Conservation (phyloP, 2,113 vertebrate genomes). For the Brachionichthys hirsutus region DNA sequence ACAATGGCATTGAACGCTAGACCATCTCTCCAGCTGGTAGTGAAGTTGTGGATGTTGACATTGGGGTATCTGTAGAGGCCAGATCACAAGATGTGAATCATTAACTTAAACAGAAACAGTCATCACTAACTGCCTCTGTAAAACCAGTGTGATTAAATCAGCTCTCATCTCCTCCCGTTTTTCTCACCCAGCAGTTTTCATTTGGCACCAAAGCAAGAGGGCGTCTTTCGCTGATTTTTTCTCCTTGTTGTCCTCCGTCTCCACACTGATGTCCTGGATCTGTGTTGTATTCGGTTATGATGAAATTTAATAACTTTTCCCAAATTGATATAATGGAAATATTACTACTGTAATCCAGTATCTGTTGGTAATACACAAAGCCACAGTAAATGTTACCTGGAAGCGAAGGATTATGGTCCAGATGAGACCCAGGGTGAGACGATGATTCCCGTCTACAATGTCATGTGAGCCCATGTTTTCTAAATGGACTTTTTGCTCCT, state of each 20-base stretch:
- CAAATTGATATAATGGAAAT: not conserved
- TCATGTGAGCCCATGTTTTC: constrained; percentile 96
- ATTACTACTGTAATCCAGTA: not conserved
- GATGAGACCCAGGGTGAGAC: constrained; percentile 90
- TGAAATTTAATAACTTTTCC: not conserved
- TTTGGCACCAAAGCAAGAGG: constrained; percentile 93
- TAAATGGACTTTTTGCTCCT: constrained; percentile 92
- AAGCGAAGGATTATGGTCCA: constrained; percentile 96
- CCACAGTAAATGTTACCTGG: constrained; percentile 81
- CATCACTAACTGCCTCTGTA: not conserved
- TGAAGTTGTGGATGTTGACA: constrained; percentile 95
- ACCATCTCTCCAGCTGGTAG: constrained; percentile 93
- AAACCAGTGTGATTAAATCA: constrained; percentile 2
- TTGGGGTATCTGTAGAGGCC: constrained; percentile 85
- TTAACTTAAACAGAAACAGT: constrained; percentile 29
- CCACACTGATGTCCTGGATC: constrained; percentile 97
- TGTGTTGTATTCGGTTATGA: constrained; percentile 46
- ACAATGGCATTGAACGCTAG: constrained; percentile 93
- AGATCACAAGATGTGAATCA: constrained; percentile 57
- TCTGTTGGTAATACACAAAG: no score
- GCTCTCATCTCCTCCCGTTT: not conserved
- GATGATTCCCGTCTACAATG: constrained; percentile 93
- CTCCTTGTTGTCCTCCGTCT: constrained; percentile 93
- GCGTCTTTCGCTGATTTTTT: constrained; percentile 95
- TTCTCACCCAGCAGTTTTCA: constrained; percentile 93